Percentiles rank a stretch among this genome's conserved stretches.
Conservation (phyloP, 2,797 vertebrate species). For the Chaenodraco wilsoni region DNA sequence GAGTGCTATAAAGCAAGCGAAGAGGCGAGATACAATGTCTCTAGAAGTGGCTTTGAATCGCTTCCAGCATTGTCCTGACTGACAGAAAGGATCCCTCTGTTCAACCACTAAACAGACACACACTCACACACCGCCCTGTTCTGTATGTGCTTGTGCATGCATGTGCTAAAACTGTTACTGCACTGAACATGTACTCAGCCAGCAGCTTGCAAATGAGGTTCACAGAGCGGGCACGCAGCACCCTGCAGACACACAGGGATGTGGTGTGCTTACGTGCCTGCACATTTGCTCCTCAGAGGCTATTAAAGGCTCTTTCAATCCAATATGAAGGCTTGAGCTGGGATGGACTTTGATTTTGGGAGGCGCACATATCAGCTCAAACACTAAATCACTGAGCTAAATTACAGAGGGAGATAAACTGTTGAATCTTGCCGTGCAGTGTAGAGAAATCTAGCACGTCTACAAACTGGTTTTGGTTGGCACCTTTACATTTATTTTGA, state of each 20-base stretch:
- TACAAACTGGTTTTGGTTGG: slow-evolving; percentile 14
- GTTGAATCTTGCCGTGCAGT: slow-evolving; percentile 3
- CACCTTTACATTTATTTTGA: slow-evolving; percentile 10
- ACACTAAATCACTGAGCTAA: slow-evolving; percentile 13
- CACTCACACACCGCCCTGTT: slow-evolving; percentile 13
- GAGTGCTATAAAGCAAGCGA: slow-evolving; percentile 53
- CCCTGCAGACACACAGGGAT: slow-evolving; percentile 46
- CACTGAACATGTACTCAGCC: slow-evolving; percentile 47
- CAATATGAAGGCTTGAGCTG: slow-evolving; percentile 20
- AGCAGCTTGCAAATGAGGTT: slow-evolving; percentile 65
- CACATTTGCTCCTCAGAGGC: slow-evolving; percentile 31
- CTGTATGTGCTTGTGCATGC: slow-evolving; percentile 45
- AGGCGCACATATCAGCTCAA: slow-evolving; percentile 13
- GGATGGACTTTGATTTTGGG: slow-evolving; percentile 49
- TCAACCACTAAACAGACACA: slow-evolving; percentile 45
- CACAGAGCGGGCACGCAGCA: slow-evolving; percentile 50
- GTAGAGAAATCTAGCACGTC: slow-evolving; percentile 1
- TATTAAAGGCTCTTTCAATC: slow-evolving; percentile 46
- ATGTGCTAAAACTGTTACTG: slow-evolving; percentile 49
- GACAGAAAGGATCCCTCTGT: slow-evolving; percentile 83
- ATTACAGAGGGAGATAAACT: slow-evolving; percentile 37
- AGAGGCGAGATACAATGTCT: slow-evolving; percentile 69
- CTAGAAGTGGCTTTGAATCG: slow-evolving; percentile 79
- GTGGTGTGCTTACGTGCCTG: slow-evolving; percentile 20
- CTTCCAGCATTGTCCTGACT: slow-evolving; percentile 83